Conservation (phyloP, 2,113 vertebrate genomes). For the Notothenia rossii region DNA sequence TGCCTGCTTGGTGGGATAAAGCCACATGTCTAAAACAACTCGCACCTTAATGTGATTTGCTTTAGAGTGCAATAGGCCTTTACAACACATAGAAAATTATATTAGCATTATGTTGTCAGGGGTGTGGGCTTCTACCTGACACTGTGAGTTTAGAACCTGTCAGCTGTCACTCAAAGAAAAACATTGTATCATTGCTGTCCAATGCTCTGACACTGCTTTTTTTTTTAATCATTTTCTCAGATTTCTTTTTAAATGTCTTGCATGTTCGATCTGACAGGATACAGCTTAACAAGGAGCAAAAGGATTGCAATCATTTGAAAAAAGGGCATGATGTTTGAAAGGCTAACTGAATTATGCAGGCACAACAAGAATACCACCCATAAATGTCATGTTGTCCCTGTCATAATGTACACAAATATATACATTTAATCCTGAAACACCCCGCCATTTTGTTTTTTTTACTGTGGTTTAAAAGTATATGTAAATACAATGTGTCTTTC, state of each 20-base stretch:
- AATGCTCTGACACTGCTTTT: constrained; percentile 12
- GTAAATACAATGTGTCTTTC: constrained; percentile 14
- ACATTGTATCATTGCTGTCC: constrained; percentile 24
- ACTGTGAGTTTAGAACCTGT: constrained; percentile 56
- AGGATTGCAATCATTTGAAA: background rate
- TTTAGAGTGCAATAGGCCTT: constrained; percentile 70
- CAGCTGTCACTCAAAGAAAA: constrained; percentile 67
- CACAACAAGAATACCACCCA: background rate
- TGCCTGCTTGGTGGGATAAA: constrained; percentile 66
- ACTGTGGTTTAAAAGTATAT: constrained; percentile 13
- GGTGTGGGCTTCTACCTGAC: constrained; percentile 55
- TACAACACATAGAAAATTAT: constrained; percentile 52
- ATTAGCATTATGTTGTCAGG: constrained; percentile 57
- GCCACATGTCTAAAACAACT: constrained; percentile 66
- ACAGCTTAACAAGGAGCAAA: constrained; percentile 16
- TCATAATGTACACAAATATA: constrained; percentile 10
- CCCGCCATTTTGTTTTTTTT: constrained; percentile 6
- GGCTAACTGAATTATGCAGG: background rate
- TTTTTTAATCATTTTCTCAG: constrained; percentile 18
- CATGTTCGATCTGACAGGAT: constrained; percentile 5
- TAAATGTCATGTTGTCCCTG: background rate
- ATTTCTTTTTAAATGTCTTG: constrained; percentile 7
- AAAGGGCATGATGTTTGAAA: constrained; percentile 2
- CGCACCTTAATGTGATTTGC: constrained; percentile 71
- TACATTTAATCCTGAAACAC: constrained; percentile 6